phyloP scores from a whole-genome alignment of 1,140 invertebrate species.

The Drosophila orena region DNA sequence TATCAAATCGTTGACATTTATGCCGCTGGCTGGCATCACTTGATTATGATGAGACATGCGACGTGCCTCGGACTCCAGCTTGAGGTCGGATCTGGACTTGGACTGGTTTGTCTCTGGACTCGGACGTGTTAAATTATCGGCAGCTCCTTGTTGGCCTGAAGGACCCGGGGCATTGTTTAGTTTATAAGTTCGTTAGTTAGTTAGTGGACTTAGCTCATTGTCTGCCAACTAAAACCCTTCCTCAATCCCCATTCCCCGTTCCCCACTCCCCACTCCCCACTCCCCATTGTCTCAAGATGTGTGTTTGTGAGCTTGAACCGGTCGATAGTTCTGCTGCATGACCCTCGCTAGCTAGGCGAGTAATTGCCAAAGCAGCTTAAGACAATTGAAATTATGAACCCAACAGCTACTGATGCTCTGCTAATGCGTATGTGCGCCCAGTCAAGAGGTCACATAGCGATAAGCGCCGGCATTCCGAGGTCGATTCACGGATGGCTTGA shows the following conservation, averaged over 20 bases:
- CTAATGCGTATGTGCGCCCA: slow-evolving; percentile 19
- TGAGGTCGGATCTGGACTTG: slow-evolving; percentile 4
- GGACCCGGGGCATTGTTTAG: slow-evolving; percentile 73
- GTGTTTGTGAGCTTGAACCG: slow-evolving; percentile 47
- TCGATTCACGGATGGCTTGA: slow-evolving; percentile 29
- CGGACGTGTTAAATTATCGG: slow-evolving; percentile 76
- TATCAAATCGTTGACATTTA: slow-evolving; percentile 83
- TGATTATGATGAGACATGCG: slow-evolving; percentile 75
- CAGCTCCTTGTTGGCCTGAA: slow-evolving; percentile 22
- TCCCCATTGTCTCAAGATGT: not conserved
- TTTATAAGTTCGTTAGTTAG: slow-evolving; percentile 76
- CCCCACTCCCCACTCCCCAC: too few relatives aligned
- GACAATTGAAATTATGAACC: slow-evolving; percentile 77
- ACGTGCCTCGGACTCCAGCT: slow-evolving; percentile 28
- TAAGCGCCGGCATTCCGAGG: slow-evolving; percentile 44
- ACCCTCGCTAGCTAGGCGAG: slow-evolving; percentile 42
- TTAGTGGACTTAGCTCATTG: slow-evolving; percentile 49
- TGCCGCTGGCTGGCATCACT: slow-evolving; percentile 75
- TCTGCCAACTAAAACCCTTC: slow-evolving; percentile 15
- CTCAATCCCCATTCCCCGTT: not conserved
- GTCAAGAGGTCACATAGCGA: slow-evolving; percentile 65
- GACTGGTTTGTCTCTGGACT: slow-evolving; percentile 8
- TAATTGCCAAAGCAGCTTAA: slow-evolving; percentile 77
- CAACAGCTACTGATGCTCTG: slow-evolving; percentile 34
- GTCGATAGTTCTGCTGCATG: slow-evolving; percentile 46